Base-by-base conservation (phyloP, 1,140 invertebrate genomes). In the Apis mellifera region DNA sequence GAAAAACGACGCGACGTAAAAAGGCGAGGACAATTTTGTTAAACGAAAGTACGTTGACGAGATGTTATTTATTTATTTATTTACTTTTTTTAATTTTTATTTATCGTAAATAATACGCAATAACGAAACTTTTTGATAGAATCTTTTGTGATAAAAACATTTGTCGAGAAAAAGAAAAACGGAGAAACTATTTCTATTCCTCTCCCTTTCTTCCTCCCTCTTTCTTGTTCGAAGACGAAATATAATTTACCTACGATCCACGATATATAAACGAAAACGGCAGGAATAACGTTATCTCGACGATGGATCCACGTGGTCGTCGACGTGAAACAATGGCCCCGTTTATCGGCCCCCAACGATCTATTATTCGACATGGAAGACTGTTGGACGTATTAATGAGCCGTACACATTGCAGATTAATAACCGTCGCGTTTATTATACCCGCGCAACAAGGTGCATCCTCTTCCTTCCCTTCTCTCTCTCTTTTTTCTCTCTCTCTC, bases 291-390 rank as follows among this genome's bases (percentile, higher is more conserved):
- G 79, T 82, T 66, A 75, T 82, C 79, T 59, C 26, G 65, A 76
- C 60, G 64, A 76, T 69, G 76, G 79, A 23, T 60, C 64, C 64
- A 75, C 73, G 79, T 69, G 72, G 73, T 59, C 23, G 54, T 12
- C 48, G 48, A 8, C 42, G 55, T 11, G 79, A 69, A 76, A 82
- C 79, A 82, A 82, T 82, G 64, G 5, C 13, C 19, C 32, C 42
- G 79, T 66, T 76, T 82, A 82, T 82, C 79, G 64, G 21, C 62
- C 79, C 79, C 60, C 76, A 76, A 82, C 79, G 79, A 82, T 82
- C 79, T 82, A 66, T 82, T 82, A 82, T 82, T 68, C 72, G 21
- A 57, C 64, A 21, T 48, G 64, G 55, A 82, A 81, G 72, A 66
- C 72, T 82, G 54, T 66, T 82, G 79, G 64, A 57, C 48, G 72